These are phyloP conservation scores for Agonopterix alstromeriana DNA, from an alignment of 2,888 invertebrate genomes.

Conservation along the genomic window DNA sequence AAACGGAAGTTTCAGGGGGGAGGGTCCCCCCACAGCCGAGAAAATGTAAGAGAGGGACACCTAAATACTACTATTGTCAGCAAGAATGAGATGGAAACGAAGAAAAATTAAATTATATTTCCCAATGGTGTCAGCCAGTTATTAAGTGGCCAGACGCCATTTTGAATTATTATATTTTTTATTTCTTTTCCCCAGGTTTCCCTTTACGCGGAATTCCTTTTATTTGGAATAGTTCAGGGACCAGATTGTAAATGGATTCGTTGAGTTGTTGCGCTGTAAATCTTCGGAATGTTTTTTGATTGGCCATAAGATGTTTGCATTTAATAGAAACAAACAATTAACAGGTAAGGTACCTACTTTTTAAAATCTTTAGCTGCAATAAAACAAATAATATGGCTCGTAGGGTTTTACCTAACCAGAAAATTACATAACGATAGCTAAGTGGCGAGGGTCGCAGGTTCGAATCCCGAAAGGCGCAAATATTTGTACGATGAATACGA, in stretches of 20 bases:
- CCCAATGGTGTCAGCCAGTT: slow-evolving; percentile 78
- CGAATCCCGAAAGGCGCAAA: too few species aligned
- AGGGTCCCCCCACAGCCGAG: slow-evolving; percentile 40
- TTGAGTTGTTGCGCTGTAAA: slow-evolving; percentile 38
- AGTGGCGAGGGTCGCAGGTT: too few species aligned
- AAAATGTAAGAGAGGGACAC: slow-evolving; percentile 48
- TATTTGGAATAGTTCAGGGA: slow-evolving; percentile 67
- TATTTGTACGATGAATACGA: too few species aligned
- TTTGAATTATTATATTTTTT: slow-evolving; percentile 75
- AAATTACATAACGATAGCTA: too few species aligned
- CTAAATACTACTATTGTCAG: slow-evolving; percentile 22
- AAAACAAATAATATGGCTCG: too few species aligned
- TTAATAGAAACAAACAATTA: too few species aligned
- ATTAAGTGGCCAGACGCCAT: slow-evolving; percentile 78
- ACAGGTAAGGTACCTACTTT: too few species aligned
- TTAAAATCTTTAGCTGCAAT: too few species aligned
- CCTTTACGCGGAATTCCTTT: slow-evolving; percentile 64
- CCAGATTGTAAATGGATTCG: slow-evolving; percentile 52
- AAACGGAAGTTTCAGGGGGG: slow-evolving; percentile 45
- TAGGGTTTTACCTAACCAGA: too few species aligned
- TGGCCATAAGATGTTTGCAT: slow-evolving; percentile 6
- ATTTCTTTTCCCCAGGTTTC: slow-evolving; percentile 63
- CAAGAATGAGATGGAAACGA: slow-evolving; percentile 37
- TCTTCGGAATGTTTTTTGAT: slow-evolving; percentile 12
- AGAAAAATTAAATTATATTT: slow-evolving; percentile 78